Evolutionary conservation across 2,113 vertebrate species (phyloP).

Genomic region (Dendropsophus ebraccatus): DNA sequence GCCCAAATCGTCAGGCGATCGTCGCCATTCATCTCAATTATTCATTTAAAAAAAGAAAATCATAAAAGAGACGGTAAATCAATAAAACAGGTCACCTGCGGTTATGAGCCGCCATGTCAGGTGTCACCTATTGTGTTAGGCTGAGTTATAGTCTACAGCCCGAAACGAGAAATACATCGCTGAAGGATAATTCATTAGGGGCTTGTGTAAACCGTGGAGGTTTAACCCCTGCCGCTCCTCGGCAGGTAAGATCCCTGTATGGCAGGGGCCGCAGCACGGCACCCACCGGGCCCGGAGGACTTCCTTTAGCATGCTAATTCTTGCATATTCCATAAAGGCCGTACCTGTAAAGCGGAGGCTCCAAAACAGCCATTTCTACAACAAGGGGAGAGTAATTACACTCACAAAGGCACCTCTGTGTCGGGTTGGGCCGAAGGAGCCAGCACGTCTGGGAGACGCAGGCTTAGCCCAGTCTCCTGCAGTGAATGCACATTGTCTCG

Average conservation of each 20-base stretch:
- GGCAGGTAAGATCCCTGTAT: neutral
- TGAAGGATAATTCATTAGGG: neutral
- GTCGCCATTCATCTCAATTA: too few relatives aligned
- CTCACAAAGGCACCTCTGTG: conserved; percentile 99
- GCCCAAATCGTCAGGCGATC: too few relatives aligned
- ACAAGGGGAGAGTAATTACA: conserved; percentile 92
- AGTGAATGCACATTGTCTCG: conserved; percentile 92
- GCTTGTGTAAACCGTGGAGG: neutral
- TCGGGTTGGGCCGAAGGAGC: conserved; percentile 91
- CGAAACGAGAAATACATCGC: neutral
- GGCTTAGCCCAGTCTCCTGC: conserved; percentile 90
- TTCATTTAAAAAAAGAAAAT: too few relatives aligned
- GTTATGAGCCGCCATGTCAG: neutral
- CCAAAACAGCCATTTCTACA: conserved; percentile 76
- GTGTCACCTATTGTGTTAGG: neutral
- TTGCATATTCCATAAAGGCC: conserved; percentile 73
- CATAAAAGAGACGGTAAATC: too few relatives aligned
- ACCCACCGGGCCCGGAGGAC: conserved; percentile 65
- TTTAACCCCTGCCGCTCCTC: neutral
- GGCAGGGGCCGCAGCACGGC: conserved; percentile 66
- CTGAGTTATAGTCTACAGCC: neutral
- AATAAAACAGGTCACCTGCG: neutral
- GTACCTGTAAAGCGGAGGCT: conserved; percentile 75
- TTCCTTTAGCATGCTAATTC: conserved; percentile 81
- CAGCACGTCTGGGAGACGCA: conserved; percentile 95